These are phyloP conservation scores for Halcyon chelicuti DNA, from an alignment of 2,797 vertebrate genomes.

Conservation along the genomic window DNA sequence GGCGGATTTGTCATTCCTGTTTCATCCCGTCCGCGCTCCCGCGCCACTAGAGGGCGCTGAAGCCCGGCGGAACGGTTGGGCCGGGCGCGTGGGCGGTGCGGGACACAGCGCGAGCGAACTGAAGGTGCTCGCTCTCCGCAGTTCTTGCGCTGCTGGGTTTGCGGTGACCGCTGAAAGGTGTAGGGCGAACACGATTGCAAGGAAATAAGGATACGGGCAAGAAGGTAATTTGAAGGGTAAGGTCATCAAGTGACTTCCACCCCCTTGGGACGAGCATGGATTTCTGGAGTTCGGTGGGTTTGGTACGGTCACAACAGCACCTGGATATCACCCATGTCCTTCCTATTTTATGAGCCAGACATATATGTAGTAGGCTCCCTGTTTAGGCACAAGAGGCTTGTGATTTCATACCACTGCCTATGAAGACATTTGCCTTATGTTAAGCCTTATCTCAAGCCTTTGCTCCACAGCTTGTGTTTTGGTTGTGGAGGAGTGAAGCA, in stretches of 20 bases:
- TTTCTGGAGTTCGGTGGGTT: not conserved
- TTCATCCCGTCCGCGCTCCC: not conserved
- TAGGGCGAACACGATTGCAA: not conserved
- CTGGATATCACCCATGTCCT: not conserved
- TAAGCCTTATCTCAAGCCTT: not conserved
- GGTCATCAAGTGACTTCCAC: not conserved
- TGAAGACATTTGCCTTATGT: not conserved
- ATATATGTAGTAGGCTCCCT: not conserved
- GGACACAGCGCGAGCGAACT: fast-evolving
- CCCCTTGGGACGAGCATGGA: not conserved
- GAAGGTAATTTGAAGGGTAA: not conserved
- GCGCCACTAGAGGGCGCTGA: conserved; percentile 66
- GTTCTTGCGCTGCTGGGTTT: not conserved
- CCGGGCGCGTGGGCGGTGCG: not conserved
- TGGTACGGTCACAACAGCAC: not conserved
- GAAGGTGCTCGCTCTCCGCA: not conserved
- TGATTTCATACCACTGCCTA: not conserved
- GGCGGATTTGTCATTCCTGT: not conserved
- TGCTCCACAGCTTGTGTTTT: not conserved
- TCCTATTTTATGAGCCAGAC: not conserved
- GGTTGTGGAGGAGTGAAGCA: not conserved
- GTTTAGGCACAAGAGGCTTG: not conserved
- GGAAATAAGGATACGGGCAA: not conserved
- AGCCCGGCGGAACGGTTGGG: not conserved
- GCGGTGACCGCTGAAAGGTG: not conserved